phyloP scores from a whole-genome alignment of 64 coral and sea anemone species.

The Montipora sp. region DNA sequence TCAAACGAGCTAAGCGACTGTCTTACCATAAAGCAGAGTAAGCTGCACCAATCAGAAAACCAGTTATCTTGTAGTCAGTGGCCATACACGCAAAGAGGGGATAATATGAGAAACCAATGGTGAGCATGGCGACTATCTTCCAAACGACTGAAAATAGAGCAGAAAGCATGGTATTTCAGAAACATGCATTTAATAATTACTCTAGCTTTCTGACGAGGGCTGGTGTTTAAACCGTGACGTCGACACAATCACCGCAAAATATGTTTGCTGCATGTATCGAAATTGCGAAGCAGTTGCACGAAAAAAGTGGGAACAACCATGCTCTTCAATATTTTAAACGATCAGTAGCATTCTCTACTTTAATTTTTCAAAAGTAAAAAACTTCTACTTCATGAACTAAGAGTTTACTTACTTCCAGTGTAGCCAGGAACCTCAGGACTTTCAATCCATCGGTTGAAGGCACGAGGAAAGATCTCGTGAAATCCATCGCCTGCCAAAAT shows the following conservation, averaged over 20 bases:
- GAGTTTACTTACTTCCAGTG: constrained; percentile 21
- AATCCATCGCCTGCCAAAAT: constrained; percentile 27
- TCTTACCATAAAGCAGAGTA: constrained; percentile 55
- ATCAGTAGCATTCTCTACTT: no score
- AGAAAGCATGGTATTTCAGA: no score
- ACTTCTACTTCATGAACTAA: neutral
- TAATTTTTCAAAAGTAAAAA: no score
- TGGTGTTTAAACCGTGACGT: no score
- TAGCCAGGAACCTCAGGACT: constrained; percentile 12
- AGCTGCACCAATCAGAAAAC: constrained; percentile 21
- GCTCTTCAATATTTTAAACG: no score
- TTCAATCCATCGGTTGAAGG: neutral
- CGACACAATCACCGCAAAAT: no score
- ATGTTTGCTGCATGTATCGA: no score
- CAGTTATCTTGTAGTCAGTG: constrained; percentile 51
- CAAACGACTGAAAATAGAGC: constrained; percentile 23
- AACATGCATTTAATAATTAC: neutral
- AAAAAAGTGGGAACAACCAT: no score
- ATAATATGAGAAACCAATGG: constrained; percentile 59
- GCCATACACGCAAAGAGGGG: constrained; percentile 65
- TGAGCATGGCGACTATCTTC: constrained; percentile 57
- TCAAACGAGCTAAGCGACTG: neutral
- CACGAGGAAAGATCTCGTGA: neutral
- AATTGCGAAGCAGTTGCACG: no score
- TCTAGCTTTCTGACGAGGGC: no score